Evolutionary conservation across 2,888 invertebrate genomes (phyloP).

Genomic region (Arge pagana): DNA sequence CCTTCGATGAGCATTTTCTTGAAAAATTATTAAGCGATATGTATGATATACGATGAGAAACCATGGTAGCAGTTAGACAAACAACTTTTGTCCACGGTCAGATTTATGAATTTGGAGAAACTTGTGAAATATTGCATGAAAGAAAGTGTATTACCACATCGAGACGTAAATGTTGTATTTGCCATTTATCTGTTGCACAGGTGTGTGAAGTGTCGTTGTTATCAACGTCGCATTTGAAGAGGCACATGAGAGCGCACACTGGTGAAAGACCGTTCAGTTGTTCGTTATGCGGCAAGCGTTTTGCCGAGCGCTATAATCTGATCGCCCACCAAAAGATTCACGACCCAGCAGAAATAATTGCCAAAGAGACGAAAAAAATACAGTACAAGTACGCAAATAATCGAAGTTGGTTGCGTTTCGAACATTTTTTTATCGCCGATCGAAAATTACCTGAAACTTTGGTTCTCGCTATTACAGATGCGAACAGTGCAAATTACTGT

Average conservation of each 20-base stretch:
- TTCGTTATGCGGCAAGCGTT: conserved; percentile 40
- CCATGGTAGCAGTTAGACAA: no score
- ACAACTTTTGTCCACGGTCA: no score
- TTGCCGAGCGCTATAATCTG: conserved; percentile 55
- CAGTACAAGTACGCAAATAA: conserved; percentile 34
- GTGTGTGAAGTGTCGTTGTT: conserved; percentile 66
- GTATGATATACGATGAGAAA: no score
- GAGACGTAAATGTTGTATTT: background rate
- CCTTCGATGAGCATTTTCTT: no score
- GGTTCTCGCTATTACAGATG: no score
- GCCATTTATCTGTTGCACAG: conserved; percentile 31
- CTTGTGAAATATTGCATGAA: no score
- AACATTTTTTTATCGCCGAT: background rate
- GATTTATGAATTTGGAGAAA: no score
- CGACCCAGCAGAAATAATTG: conserved; percentile 35
- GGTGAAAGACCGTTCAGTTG: conserved; percentile 59
- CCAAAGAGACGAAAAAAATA: conserved; percentile 33
- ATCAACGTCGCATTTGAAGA: conserved; percentile 70
- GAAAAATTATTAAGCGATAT: no score
- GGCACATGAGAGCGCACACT: conserved; percentile 70
- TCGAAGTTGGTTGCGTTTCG: background rate
- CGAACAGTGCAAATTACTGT: conserved; percentile 32
- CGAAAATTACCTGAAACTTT: background rate
- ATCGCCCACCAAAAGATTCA: conserved; percentile 52
- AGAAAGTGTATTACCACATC: no score